Base-by-base conservation (phyloP, 2,797 vertebrate species). In the Peromyscus attwateri region DNA sequence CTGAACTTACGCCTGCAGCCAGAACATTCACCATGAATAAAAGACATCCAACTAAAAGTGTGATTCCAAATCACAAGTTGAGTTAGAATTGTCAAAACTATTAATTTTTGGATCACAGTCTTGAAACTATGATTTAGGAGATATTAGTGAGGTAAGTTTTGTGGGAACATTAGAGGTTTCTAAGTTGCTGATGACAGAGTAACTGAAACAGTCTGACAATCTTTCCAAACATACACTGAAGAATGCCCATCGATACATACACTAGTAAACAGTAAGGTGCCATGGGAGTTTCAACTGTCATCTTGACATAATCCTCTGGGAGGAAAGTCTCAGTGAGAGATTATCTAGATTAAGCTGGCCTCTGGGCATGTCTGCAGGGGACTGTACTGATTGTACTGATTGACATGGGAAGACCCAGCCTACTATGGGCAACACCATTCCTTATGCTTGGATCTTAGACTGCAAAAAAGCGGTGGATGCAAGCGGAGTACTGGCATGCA, bases 1-100 rank as follows among this genome's bases (percentile, higher is more conserved):
- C 52, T 66, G 12, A 85, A 43, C 31, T 46, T 87, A 70, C 16
- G 75, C 52, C 46, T 89, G 60, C 40, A 60, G 37, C 25, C 52
- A 40, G 52, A 96, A 84, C 16, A 1, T 73, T 92, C 46, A n/a
- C 16, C 3, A 0, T 31, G 55, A 89, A 43, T 89, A 29, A 71
- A 94, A 84, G 60, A 57, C 17, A 52, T 10, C 21, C 43, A 76
- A 31, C 16, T 81, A 34, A 31, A 60, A 34, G 16, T 31, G 70
- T 8, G 17, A 34, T 70, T 55, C n/a, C 43, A 91, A 57, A 85
- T 11, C 34, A 66, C 31, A 19, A 82, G n/a, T 31, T 70, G 8
- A 37, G 21, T 75, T 64, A 31, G n/a, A 96, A 64, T 68, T 92
- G 31, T 37, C 62, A 55, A 90, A 89, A 92, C 83, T 43, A 64